phyloP scores from a whole-genome alignment of 2,888 invertebrate genomes.

The Odontothrips loti region DNA sequence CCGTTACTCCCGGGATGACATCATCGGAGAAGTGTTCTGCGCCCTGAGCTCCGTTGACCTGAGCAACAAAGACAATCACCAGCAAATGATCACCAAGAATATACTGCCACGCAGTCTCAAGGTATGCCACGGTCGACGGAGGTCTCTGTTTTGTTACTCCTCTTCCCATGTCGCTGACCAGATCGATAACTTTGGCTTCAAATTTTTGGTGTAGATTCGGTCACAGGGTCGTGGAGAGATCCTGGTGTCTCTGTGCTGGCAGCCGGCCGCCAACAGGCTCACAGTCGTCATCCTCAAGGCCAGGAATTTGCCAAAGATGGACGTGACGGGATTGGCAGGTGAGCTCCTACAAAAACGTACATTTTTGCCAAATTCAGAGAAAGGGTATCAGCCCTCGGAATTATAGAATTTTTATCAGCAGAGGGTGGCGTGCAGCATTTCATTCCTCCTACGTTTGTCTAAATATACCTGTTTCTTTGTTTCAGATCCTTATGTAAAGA shows the following conservation, averaged over 20 bases:
- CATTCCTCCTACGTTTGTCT: too few relatives aligned
- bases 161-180: slow-evolving; percentile 1
- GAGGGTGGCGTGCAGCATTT: too few relatives aligned
- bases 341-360: slow-evolving; percentile 35
- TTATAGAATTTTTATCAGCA: too few relatives aligned
- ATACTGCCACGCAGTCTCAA: slow-evolving; percentile 90
- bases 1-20: slow-evolving; percentile 95
- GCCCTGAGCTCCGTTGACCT: slow-evolving; percentile 66
- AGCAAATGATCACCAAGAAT: slow-evolving; percentile 78
- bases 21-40: slow-evolving; percentile 94
- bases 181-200: too few relatives aligned
- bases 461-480: neutral
- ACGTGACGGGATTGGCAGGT: slow-evolving; percentile 88
- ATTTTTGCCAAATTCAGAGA: slow-evolving; percentile 8
- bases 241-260: slow-evolving; percentile 94
- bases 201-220: slow-evolving; percentile 66
- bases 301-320: slow-evolving; percentile 95
- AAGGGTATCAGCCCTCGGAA: neutral
- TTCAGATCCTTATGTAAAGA: slow-evolving; percentile 92
- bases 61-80: slow-evolving; percentile 68
- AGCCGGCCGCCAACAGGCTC: slow-evolving; percentile 91
- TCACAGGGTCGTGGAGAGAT: slow-evolving; percentile 92
- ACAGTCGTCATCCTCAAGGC: slow-evolving; percentile 97
- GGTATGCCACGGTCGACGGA: slow-evolving; percentile 59
- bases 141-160: neutral